Conservation (phyloP, 2,113 vertebrate genomes). For the Thunnus maccoyii region DNA sequence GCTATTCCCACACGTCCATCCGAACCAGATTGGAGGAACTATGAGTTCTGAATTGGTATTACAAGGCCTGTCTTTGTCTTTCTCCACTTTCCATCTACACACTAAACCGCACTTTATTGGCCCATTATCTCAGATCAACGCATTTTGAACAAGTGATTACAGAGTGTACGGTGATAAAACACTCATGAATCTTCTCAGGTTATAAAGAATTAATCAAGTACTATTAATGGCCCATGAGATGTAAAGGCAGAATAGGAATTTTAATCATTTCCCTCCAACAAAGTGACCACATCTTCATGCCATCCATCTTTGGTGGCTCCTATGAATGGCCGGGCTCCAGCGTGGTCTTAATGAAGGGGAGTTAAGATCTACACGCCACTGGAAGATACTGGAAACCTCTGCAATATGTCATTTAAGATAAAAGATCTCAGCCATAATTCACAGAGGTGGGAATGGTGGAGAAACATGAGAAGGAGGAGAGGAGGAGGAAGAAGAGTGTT, state of each 20-base stretch:
- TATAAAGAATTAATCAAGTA: conserved; percentile 56
- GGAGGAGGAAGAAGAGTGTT: conserved; percentile 13
- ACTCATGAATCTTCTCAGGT: conserved; percentile 54
- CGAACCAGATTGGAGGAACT: neutral
- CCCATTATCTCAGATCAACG: conserved; percentile 56
- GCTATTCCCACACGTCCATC: neutral
- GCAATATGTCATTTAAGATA: conserved; percentile 32
- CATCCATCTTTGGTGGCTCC: conserved; percentile 41
- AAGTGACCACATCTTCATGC: conserved; percentile 37
- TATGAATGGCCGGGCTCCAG: conserved; percentile 8
- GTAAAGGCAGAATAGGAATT: conserved; percentile 50
- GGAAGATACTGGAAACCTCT: conserved; percentile 27
- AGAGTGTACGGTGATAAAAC: conserved; percentile 57
- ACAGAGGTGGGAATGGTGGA: neutral
- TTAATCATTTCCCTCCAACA: conserved; percentile 36
- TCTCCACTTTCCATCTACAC: conserved; percentile 8
- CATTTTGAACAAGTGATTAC: conserved; percentile 49
- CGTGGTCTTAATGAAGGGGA: conserved; percentile 30
- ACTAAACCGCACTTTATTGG: conserved; percentile 33
- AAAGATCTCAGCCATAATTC: conserved; percentile 30
- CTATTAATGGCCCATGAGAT: conserved; percentile 56
- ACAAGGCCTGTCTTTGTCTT: conserved; percentile 17
- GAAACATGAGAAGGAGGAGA: conserved; percentile 5
- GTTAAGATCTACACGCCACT: conserved; percentile 27
- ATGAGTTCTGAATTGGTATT: neutral